Percentiles rank a stretch among this genome's conserved stretches.
Conservation (phyloP, 1,140 invertebrate genomes). For the Phocides pigmalion region DNA sequence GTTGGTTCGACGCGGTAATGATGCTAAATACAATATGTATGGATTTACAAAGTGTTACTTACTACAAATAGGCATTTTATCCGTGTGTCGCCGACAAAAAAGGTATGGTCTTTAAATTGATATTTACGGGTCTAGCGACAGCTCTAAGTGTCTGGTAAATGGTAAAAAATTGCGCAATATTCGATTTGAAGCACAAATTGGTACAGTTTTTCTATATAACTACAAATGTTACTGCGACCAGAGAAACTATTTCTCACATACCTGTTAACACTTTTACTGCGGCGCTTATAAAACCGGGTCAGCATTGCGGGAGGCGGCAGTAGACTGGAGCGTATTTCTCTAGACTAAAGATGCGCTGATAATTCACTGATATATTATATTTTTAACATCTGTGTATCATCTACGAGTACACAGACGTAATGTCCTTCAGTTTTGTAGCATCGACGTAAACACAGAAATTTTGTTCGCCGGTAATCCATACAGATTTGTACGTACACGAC, state of each 20-base stretch:
- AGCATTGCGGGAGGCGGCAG: no score
- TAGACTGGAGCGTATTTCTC: no score
- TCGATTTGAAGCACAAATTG: slow-evolving; percentile 9
- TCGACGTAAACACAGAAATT: no score
- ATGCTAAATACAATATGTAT: slow-evolving; percentile 34
- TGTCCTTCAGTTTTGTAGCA: no score
- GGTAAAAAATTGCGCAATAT: slow-evolving; percentile 25
- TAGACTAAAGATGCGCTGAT: no score
- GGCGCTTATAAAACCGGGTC: no score
- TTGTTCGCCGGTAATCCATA: no score
- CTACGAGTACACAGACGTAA: no score
- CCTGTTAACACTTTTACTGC: neutral
- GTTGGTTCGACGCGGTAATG: slow-evolving; percentile 21
- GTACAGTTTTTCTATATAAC: slow-evolving; percentile 12
- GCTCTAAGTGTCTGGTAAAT: slow-evolving; percentile 18
- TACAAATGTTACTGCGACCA: neutral
- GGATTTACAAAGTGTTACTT: slow-evolving; percentile 22
- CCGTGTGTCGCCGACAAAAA: slow-evolving; percentile 1
- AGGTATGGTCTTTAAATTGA: slow-evolving; percentile 29
- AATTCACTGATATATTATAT: no score
- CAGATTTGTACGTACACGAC: no score
- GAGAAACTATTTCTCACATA: neutral
- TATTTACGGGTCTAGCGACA: slow-evolving; percentile 9
- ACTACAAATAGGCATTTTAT: slow-evolving; percentile 21
- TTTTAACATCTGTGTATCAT: no score